phyloP scores from a whole-genome alignment of 2,888 invertebrate genomes.

The Ecdyonurus torrentis region DNA sequence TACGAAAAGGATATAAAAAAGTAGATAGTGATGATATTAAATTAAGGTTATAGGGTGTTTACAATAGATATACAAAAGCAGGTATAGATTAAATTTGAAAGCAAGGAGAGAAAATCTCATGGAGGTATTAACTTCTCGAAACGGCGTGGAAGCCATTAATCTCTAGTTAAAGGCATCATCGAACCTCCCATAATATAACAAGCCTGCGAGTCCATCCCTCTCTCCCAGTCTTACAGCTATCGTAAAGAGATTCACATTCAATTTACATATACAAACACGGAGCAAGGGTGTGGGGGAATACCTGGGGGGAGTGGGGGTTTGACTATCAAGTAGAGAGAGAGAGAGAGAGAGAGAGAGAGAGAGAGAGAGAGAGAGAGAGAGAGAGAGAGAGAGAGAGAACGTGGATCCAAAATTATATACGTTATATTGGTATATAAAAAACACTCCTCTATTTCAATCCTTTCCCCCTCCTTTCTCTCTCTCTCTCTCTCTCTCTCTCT shows the following conservation, averaged over 20 bases:
- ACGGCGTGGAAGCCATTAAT: not conserved
- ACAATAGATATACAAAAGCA: not conserved
- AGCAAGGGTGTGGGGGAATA: not conserved
- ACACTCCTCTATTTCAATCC: too few relatives aligned
- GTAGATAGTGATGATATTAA: too few relatives aligned
- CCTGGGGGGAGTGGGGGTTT: not conserved
- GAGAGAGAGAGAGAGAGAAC: too few relatives aligned
- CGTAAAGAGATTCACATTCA: not conserved
- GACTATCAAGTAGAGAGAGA: too few relatives aligned
- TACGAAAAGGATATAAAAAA: too few relatives aligned
- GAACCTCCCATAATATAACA: not conserved
- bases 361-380: too few relatives aligned
- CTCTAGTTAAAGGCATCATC: not conserved
- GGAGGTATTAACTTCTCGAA: not conserved
- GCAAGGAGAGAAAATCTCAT: not conserved
- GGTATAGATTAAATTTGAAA: not conserved
- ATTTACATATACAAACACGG: not conserved
- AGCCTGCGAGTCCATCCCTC: not conserved
- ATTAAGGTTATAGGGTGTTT: too few relatives aligned
- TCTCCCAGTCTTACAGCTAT: not conserved
- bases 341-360: too few relatives aligned
- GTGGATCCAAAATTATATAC: too few relatives aligned
- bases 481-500: too few relatives aligned
- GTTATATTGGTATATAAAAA: too few relatives aligned
- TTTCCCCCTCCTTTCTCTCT: too few relatives aligned